Conservation (phyloP, 92 coral and sea anemone genomes). For the Siderastrea siderea region DNA sequence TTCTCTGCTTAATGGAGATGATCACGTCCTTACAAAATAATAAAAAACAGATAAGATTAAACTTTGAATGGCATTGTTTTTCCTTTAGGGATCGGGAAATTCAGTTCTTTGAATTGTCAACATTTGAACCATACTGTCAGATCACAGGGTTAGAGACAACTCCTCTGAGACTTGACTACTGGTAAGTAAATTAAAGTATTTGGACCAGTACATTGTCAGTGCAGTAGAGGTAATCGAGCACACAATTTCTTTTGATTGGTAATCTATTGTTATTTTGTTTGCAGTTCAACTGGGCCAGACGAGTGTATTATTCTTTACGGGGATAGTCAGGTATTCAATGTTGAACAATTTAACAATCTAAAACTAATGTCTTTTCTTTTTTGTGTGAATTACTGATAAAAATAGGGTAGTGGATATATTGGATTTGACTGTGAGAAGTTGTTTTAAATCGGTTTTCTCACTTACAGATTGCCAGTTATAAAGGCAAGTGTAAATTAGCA, state of each 20-base stretch:
- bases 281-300: constrained; percentile 93
- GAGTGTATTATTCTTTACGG: constrained; percentile 98
- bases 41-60: neutral
- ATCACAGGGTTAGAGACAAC: constrained; percentile 99
- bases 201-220: no score
- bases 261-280: neutral
- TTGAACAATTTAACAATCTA: no score
- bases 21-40: no score
- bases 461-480: no score
- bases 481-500: no score
- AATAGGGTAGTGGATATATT: no score
- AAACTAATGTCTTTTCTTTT: no score
- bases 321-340: constrained; percentile 87
- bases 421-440: no score
- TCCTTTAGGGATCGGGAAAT: constrained; percentile 94
- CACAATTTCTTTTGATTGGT: neutral
- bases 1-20: no score
- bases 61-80: neutral
- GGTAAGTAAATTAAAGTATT: constrained; percentile 82
- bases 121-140: constrained; percentile 99
- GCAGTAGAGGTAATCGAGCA: neutral
- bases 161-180: constrained; percentile 93
- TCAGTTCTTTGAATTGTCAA: constrained; percentile 97
- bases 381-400: no score
- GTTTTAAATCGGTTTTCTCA: no score